phyloP scores from a whole-genome alignment of 2,113 vertebrate genomes.

The Myrmecobius fasciatus region DNA sequence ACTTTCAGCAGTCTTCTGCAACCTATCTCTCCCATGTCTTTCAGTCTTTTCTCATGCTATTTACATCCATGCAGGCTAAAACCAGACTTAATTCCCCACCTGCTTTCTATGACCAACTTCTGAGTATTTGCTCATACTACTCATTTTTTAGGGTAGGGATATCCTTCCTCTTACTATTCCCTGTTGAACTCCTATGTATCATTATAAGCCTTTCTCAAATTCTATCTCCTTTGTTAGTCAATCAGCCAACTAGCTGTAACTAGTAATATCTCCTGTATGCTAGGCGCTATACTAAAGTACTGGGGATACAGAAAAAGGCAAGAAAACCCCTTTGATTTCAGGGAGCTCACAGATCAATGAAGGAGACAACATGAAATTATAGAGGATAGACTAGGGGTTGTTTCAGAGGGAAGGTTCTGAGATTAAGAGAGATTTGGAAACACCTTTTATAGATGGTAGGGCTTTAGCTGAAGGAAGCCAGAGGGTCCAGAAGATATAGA shows the following conservation, averaged over 20 bases:
- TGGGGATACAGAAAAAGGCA: background rate
- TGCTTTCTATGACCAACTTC: background rate
- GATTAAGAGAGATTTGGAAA: background rate
- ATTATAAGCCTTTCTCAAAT: background rate
- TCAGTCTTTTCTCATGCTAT: background rate
- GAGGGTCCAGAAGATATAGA: background rate
- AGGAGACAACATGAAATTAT: background rate
- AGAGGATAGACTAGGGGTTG: background rate
- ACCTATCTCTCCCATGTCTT: background rate
- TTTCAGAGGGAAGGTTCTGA: background rate
- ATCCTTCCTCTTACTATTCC: background rate
- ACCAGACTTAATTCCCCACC: background rate
- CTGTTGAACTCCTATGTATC: background rate
- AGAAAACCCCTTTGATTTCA: background rate
- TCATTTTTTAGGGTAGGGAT: background rate
- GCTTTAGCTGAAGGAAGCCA: background rate
- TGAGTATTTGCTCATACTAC: background rate
- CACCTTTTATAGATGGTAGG: background rate
- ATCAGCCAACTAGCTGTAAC: background rate
- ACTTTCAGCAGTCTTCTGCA: background rate
- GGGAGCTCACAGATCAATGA: background rate
- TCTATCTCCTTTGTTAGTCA: background rate
- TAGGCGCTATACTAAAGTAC: background rate
- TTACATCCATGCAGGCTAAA: background rate
- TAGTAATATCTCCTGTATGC: background rate